Percentiles rank a stretch among this genome's conserved stretches.
Evolutionary conservation across 1,140 invertebrate genomes (phyloP).

Genomic region (Contarinia nasturtii): DNA sequence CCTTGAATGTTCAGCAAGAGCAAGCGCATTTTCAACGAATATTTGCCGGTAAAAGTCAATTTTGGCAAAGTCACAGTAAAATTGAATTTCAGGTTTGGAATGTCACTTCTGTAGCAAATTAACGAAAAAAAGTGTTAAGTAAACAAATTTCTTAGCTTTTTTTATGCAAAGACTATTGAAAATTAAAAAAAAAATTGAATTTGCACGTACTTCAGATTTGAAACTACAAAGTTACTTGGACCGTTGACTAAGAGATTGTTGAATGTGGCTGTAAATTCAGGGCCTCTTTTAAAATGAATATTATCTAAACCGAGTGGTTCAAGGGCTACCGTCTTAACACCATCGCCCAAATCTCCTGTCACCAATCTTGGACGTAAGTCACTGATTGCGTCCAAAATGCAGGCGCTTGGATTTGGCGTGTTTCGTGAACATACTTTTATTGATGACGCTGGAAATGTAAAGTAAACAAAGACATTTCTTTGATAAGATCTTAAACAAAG

Average conservation of each 20-base stretch:
- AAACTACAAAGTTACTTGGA: constrained; percentile 20
- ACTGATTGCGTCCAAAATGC: constrained; percentile 28
- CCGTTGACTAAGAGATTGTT: constrained; percentile 14
- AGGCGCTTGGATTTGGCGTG: constrained; percentile 26
- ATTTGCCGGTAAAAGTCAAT: constrained; percentile 27
- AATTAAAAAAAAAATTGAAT: too few species aligned
- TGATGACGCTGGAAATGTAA: constrained; percentile 18
- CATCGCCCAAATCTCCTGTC: constrained; percentile 24
- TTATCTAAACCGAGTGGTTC: constrained; percentile 18
- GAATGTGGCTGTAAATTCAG: constrained; percentile 18
- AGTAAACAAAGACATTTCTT: too few species aligned
- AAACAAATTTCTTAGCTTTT: too few species aligned
- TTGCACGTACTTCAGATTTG: constrained; percentile 14
- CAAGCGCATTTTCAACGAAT: constrained; percentile 26
- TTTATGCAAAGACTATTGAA: too few species aligned
- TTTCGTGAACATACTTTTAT: constrained; percentile 25
- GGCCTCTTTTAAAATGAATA: constrained; percentile 14
- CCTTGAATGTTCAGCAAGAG: constrained; percentile 34
- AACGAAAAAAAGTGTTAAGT: neutral
- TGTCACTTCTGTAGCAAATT: constrained; percentile 12
- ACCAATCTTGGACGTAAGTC: constrained; percentile 27
- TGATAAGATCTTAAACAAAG: too few species aligned
- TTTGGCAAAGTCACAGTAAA: constrained; percentile 23
- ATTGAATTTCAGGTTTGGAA: constrained; percentile 18
- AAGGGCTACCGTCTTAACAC: constrained; percentile 15